Evolutionary conservation across 2,797 vertebrate species (phyloP).

Genomic region (Enteromius argenteus): DNA sequence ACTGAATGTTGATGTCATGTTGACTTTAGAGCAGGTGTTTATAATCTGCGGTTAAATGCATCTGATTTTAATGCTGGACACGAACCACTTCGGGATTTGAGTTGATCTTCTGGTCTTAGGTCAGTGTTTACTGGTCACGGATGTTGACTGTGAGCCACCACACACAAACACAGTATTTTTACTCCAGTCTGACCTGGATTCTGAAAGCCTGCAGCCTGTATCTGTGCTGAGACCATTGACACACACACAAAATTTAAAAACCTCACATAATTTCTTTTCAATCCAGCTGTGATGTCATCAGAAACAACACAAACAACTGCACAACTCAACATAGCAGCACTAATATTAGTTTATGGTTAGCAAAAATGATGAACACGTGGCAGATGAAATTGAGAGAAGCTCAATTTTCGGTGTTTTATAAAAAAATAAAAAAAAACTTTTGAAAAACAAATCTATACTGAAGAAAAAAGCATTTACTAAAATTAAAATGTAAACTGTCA

Average conservation of each 20-base stretch:
- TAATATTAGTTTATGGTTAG: background rate
- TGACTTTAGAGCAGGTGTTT: background rate
- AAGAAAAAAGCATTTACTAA: background rate
- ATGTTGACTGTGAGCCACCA: constrained; percentile 1
- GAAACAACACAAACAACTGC: background rate
- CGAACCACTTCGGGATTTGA: background rate
- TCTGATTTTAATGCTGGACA: background rate
- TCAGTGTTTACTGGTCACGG: constrained; percentile 12
- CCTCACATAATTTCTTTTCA: background rate
- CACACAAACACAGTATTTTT: constrained; percentile 13
- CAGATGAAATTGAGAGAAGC: background rate
- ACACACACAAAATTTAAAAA: background rate
- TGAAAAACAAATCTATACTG: background rate
- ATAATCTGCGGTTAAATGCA: background rate
- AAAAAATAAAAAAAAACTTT: background rate
- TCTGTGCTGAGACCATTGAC: background rate
- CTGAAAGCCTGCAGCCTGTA: background rate
- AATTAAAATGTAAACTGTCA: background rate
- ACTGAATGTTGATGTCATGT: background rate
- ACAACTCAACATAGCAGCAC: background rate
- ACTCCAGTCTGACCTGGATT: constrained; percentile 18
- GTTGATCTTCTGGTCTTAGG: background rate
- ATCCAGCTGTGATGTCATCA: background rate
- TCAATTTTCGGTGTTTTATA: background rate
- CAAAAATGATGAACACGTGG: background rate